Conservation (phyloP, 1,140 invertebrate genomes). For the Pinna nobilis region DNA sequence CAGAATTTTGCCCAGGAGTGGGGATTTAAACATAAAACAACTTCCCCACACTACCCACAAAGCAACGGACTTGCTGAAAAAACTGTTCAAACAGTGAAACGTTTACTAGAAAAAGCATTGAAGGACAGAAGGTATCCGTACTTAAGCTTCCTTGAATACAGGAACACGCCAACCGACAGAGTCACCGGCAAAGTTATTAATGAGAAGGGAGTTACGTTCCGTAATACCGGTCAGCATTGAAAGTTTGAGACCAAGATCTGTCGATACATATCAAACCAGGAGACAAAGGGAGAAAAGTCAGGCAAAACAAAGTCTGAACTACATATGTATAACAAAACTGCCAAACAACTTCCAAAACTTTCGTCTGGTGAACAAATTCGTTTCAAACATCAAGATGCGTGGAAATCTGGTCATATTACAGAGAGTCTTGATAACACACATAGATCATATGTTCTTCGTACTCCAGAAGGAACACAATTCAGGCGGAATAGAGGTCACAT, state of each 20-base stretch:
- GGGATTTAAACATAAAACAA: constrained; percentile 32
- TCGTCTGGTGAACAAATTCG: no score
- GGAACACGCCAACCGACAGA: constrained; percentile 17
- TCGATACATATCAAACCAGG: not conserved
- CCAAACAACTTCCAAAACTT: no score
- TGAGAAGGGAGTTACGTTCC: not conserved
- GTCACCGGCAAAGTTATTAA: constrained; percentile 2
- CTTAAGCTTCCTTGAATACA: constrained; percentile 23
- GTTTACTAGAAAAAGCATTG: no score
- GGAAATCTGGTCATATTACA: no score
- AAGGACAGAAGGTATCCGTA: constrained; percentile 19
- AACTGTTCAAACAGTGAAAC: constrained; percentile 31
- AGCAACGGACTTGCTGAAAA: constrained; percentile 21
- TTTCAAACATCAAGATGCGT: no score
- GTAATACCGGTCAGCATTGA: not conserved
- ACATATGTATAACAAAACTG: no score
- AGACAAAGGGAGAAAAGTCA: not conserved
- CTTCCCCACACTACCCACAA: constrained; percentile 27
- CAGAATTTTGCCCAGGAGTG: constrained; percentile 19
- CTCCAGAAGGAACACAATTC: no score
- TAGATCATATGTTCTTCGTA: no score
- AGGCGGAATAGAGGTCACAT: no score
- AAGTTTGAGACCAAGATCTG: not conserved
- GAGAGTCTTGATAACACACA: no score
- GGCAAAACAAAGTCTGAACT: no score